These are phyloP conservation scores for Manacus vitellinus DNA, from an alignment of 2,113 vertebrate genomes.

Conservation along the genomic window DNA sequence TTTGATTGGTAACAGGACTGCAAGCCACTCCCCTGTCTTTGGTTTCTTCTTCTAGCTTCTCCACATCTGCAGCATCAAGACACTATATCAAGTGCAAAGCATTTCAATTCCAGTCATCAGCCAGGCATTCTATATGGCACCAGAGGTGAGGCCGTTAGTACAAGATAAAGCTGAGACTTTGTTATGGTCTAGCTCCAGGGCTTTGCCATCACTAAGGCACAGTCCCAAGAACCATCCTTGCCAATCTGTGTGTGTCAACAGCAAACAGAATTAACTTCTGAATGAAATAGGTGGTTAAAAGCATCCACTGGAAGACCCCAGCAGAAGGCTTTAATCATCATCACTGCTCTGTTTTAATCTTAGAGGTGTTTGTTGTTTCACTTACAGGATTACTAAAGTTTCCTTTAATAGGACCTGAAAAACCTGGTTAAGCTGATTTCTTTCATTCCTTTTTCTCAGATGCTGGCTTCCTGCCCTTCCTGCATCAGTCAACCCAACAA, in stretches of 20 bases:
- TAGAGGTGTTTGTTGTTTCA: not conserved
- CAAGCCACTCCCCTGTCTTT: not conserved
- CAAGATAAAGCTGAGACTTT: not conserved
- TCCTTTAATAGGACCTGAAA: not conserved
- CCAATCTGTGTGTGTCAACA: not conserved
- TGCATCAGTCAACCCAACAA: not conserved
- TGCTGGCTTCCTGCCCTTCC: not conserved
- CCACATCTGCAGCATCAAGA: not conserved
- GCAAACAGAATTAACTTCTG: not conserved
- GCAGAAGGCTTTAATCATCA: not conserved
- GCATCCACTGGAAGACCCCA: not conserved
- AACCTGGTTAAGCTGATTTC: not conserved
- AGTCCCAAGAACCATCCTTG: not conserved
- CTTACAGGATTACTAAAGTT: not conserved
- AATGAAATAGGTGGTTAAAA: not conserved
- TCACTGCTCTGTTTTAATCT: not conserved
- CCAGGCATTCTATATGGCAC: not conserved
- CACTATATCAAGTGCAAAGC: not conserved
- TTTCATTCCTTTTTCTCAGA: not conserved
- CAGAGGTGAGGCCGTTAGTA: not conserved
- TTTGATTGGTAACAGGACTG: not conserved
- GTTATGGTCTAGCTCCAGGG: not conserved
- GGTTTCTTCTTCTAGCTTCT: not conserved
- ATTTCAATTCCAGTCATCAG: not conserved
- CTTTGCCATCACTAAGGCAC: not conserved